Evolutionary conservation across 2,888 invertebrate species (phyloP), one percentile per base, ranked within the genome.

Genomic region (Galeopsomyia nigrocyanea): DNA sequence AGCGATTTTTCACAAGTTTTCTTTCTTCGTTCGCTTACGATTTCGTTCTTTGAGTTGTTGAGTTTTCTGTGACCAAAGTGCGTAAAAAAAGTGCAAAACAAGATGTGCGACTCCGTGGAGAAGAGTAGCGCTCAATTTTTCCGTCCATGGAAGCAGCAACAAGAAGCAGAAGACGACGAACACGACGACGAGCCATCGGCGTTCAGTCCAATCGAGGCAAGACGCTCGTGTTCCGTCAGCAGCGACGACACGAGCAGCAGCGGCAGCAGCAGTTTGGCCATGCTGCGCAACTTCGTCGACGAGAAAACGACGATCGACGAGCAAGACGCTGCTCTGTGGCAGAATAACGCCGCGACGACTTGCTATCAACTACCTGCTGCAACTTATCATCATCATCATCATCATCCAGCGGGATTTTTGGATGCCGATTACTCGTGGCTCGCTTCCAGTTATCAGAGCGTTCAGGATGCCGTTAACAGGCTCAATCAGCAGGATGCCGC

Each of bases 401-500:
- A 26, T 5, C 26, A 26, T 5, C 5, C 26, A 26, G 2, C 39
- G 7, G 39, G 7, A 13, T 10, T 10, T 10, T 39, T 39, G 7
- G 10, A 49, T 13, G 9, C 16, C n/a, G 46, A 60, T 2, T 60
- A 46, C 60, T 17, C 60, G n/a, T 65, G 61, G 68, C 3, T 61
- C 14, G 17, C 58, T 1, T 19, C 55, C 0, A 53, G 72, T 9
- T 68, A 73, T 19, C 68, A 65, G 2, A 73, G 53, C 9, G 67
- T 85, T 22, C 81, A 82, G 22, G 80, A 82, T 3, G 84, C 83
- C 0, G 81, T 81, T 0, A 78, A 81, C 2, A 65, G 80, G 9
- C 75, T 86, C 0, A 80, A 82, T 2, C 79, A 80, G 1, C 81
- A 85, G 47, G 86, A 86, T 10, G 77, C 75, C 0, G 81, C 73